Percentiles rank a stretch among this genome's conserved stretches.
Evolutionary conservation across 2,797 vertebrate genomes (phyloP).

Genomic region (Gallinago nigripennis): DNA sequence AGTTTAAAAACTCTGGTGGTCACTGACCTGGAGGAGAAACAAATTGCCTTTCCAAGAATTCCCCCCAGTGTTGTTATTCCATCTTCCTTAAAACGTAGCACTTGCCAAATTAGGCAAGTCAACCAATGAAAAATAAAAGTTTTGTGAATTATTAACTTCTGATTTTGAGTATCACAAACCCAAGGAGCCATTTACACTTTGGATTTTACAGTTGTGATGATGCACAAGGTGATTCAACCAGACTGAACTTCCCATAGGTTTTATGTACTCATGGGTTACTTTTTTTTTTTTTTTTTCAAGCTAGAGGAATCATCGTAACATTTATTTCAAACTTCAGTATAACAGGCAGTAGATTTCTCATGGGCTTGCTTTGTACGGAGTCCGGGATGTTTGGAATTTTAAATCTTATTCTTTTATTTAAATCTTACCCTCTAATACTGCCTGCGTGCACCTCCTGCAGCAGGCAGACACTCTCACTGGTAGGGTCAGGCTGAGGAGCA

Average conservation of each 20-base stretch:
- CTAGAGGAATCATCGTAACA: not conserved
- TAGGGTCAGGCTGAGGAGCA: not conserved
- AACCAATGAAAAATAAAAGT: not conserved
- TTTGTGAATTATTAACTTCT: not conserved
- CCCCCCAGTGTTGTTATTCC: not conserved
- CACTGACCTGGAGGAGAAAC: not conserved
- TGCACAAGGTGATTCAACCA: not conserved
- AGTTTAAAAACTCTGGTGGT: not conserved
- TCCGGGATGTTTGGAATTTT: not conserved
- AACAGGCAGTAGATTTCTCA: not conserved
- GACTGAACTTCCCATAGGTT: not conserved
- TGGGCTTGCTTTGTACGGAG: not conserved
- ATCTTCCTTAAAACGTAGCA: not conserved
- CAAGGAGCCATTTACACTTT: not conserved
- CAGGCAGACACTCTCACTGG: not conserved
- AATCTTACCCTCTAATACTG: not conserved
- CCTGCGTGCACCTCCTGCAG: not conserved
- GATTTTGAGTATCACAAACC: not conserved
- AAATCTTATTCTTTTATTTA: not conserved
- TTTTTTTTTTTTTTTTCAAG: not conserved
- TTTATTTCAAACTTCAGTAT: not conserved
- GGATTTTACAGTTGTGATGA: not conserved
- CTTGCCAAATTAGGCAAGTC: not conserved
- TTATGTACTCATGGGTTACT: not conserved
- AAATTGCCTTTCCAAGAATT: not conserved